phyloP scores from a whole-genome alignment of 2,888 invertebrate genomes.

The Electrophaes corylata region DNA sequence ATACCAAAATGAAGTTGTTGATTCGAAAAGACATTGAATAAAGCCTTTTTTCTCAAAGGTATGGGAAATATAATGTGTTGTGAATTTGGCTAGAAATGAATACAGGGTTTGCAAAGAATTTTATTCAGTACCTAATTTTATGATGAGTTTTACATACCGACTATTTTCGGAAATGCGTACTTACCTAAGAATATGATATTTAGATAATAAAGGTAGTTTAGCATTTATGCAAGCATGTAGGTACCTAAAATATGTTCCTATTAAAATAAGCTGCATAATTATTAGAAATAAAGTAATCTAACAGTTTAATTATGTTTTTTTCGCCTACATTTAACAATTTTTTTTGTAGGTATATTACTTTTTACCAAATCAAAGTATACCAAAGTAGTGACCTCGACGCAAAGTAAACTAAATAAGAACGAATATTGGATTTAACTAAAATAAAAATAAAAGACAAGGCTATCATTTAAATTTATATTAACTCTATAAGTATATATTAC shows the following conservation, averaged over 20 bases:
- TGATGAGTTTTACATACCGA: not conserved
- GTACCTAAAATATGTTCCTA: constrained; percentile 17
- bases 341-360: too few relatives aligned
- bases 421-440: not conserved
- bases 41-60: too few relatives aligned
- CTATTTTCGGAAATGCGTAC: not conserved
- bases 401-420: too few relatives aligned
- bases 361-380: not conserved
- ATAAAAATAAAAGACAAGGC: constrained; percentile 40
- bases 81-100: constrained; percentile 25
- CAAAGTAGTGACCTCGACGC: too few relatives aligned
- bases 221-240: not conserved
- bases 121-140: not conserved
- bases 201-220: not conserved
- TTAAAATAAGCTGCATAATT: constrained; percentile 10
- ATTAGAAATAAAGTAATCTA: not conserved
- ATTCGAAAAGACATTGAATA: too few relatives aligned
- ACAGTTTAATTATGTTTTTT: not conserved
- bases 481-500: constrained; percentile 72
- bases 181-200: not conserved
- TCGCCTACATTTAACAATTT: too few relatives aligned
- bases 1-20: too few relatives aligned
- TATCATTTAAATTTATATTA: constrained; percentile 62
- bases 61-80: too few relatives aligned
- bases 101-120: constrained; percentile 37